phyloP scores from a whole-genome alignment of 2,797 vertebrate genomes.

The Buphagus erythrorhynchus region DNA sequence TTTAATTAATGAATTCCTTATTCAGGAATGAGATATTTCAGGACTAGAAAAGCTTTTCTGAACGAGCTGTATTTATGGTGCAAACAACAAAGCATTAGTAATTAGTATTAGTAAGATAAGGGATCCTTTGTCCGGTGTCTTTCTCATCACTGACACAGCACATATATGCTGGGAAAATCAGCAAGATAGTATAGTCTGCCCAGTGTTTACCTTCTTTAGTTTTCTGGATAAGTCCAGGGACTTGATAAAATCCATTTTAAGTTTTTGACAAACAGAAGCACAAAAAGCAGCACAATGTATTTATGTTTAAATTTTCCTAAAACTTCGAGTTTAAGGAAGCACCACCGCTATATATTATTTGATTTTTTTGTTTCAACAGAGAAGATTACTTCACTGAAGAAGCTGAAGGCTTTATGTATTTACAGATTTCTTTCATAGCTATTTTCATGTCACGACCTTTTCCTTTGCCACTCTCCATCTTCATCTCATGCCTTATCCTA shows the following conservation, averaged over 20 bases:
- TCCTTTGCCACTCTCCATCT: neutral
- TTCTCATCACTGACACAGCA: neutral
- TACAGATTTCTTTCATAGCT: neutral
- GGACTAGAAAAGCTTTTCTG: neutral
- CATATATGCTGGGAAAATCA: neutral
- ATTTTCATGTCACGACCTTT: neutral
- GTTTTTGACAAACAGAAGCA: neutral
- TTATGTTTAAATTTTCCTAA: neutral
- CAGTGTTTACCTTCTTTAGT: neutral
- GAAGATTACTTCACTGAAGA: neutral
- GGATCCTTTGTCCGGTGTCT: neutral
- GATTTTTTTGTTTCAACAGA: neutral
- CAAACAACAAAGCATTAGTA: neutral
- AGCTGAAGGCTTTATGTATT: neutral
- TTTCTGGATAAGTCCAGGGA: neutral
- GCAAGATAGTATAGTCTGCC: neutral
- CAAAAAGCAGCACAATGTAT: neutral
- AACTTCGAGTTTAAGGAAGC: neutral
- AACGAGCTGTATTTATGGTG: neutral
- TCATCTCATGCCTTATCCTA: neutral
- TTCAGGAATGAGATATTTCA: neutral
- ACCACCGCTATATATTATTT: neutral
- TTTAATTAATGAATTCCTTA: neutral
- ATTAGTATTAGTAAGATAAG: neutral
- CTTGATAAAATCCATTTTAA: neutral